Conservation (phyloP, 2,113 vertebrate genomes). For the Shinisaurus crocodilurus region DNA sequence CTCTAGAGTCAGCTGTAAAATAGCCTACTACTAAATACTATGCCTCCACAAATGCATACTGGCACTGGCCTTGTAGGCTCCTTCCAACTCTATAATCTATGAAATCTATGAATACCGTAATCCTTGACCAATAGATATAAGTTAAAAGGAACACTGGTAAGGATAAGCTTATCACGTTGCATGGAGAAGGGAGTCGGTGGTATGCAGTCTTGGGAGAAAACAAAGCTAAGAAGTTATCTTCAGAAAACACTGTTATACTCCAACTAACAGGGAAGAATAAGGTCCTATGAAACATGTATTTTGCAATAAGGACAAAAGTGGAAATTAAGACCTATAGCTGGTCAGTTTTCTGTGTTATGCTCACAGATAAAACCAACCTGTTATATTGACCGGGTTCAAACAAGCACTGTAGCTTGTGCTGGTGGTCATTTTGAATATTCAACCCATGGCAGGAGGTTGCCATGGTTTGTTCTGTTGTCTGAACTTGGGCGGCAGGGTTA, state of each 20-base stretch:
- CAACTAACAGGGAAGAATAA: not conserved
- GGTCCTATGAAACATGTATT: not conserved
- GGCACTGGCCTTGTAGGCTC: no score
- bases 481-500: no score
- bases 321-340: not conserved
- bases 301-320: not conserved
- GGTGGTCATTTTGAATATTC: no score
- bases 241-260: not conserved
- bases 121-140: not conserved
- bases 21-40: not conserved
- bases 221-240: not conserved
- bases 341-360: not conserved
- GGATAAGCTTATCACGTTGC: not conserved
- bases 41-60: not conserved
- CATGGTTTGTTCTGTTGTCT: no score
- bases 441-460: no score
- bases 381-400: not conserved
- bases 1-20: not conserved
- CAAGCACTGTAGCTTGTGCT: no score
- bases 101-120: no score
- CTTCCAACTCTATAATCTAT: no score
- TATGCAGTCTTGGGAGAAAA: not conserved
- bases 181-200: not conserved
- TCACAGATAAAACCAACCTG: not conserved
- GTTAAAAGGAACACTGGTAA: not conserved